phyloP scores from a whole-genome alignment of 2,888 invertebrate genomes.

The Epiperipatus broadwayi region DNA sequence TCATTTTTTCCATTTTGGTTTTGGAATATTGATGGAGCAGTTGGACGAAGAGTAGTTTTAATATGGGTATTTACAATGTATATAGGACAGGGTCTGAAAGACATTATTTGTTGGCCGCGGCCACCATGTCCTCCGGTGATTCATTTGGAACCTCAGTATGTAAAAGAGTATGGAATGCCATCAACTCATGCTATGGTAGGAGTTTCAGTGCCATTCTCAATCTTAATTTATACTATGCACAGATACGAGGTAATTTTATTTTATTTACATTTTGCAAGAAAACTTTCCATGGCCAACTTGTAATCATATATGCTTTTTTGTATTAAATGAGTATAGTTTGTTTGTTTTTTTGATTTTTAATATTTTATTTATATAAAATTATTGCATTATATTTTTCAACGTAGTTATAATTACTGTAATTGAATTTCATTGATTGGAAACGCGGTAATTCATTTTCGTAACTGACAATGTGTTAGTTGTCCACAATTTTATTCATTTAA shows the following conservation, averaged over 20 bases:
- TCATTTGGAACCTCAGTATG: slow-evolving; percentile 67
- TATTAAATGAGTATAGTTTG: no score
- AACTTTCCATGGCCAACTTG: no score
- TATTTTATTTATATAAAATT: slow-evolving; percentile 14
- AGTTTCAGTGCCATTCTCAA: slow-evolving; percentile 64
- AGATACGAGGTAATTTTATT: slow-evolving; percentile 42
- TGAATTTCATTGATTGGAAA: no score
- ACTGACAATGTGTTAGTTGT: no score
- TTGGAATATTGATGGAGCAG: slow-evolving; percentile 77
- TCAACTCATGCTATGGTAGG: slow-evolving; percentile 86
- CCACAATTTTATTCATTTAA: no score
- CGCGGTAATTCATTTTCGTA: no score
- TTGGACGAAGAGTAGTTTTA: slow-evolving; percentile 57
- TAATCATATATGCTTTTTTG: no score
- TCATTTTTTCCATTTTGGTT: slow-evolving; percentile 82
- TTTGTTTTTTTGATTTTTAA: no score
- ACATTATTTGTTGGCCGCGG: slow-evolving; percentile 64
- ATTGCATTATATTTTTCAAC: no score
- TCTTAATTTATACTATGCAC: slow-evolving; percentile 55
- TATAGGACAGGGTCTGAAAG: slow-evolving; percentile 69
- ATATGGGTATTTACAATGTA: slow-evolving; percentile 69
- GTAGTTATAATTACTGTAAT: no score
- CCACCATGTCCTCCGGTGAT: slow-evolving; percentile 62
- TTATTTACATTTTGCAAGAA: background rate
- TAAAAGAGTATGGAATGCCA: slow-evolving; percentile 81